Conservation (phyloP, 2,888 invertebrate species). For the Steromphala cineraria region DNA sequence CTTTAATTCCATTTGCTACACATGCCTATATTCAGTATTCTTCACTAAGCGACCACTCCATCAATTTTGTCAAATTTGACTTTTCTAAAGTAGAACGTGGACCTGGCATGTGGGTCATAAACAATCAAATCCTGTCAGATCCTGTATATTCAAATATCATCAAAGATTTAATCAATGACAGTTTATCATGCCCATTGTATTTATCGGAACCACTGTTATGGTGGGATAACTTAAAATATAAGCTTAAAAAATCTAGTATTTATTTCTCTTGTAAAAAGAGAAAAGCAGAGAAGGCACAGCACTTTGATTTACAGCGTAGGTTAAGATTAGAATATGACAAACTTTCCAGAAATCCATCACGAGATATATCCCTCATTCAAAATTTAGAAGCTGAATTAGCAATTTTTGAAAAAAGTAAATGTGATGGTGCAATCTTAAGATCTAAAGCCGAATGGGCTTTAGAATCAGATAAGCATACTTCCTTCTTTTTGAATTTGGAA, state of each 20-base stretch:
- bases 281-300: neutral
- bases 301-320: no score
- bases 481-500: neutral
- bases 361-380: no score
- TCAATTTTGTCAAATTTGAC: neutral
- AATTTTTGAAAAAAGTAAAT: neutral
- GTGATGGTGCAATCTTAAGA: neutral
- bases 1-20: no score
- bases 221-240: slow-evolving; percentile 34
- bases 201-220: slow-evolving; percentile 15
- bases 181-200: neutral
- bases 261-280: neutral
- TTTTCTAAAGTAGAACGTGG: slow-evolving; percentile 22
- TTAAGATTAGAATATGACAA: no score
- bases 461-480: neutral
- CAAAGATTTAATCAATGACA: neutral
- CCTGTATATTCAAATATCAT: neutral
- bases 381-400: no score
- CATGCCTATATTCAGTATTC: no score
- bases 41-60: no score
- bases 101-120: slow-evolving; percentile 16
- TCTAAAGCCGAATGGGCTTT: neutral
- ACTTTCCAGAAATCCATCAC: no score
- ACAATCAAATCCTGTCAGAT: slow-evolving; percentile 22
- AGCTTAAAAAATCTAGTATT: slow-evolving; percentile 5